phyloP scores from a whole-genome alignment of 1,140 invertebrate genomes.

The Drosophila sulfurigaster region DNA sequence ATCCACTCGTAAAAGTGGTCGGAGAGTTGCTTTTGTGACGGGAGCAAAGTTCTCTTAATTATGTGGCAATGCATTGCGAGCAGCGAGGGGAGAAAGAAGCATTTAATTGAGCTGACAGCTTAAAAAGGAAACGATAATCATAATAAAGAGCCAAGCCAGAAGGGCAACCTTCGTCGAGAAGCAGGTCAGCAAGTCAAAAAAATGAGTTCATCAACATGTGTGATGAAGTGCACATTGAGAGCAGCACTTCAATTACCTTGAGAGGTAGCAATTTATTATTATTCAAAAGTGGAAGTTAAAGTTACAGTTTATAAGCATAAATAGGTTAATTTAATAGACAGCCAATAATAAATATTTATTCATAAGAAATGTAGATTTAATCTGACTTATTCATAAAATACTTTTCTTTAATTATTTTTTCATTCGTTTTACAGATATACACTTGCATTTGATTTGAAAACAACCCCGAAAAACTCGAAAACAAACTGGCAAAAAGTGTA shows the following conservation, averaged over 20 bases:
- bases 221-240: not conserved
- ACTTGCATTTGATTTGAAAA: too few species aligned
- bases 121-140: slow-evolving; percentile 8
- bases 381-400: too few species aligned
- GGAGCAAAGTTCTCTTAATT: slow-evolving; percentile 46
- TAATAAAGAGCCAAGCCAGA: not conserved
- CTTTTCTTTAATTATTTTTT: too few species aligned
- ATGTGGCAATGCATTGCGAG: slow-evolving; percentile 31
- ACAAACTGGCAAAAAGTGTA: not conserved
- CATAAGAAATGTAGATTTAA: too few species aligned
- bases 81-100: not conserved
- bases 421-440: too few species aligned
- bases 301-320: too few species aligned
- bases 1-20: slow-evolving; percentile 9
- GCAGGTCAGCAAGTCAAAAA: not conserved
- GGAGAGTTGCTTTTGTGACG: not conserved
- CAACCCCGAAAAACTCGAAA: too few species aligned
- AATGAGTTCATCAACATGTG: not conserved
- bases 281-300: too few species aligned
- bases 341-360: too few species aligned
- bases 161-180: not conserved
- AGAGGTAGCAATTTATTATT: too few species aligned
- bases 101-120: slow-evolving; percentile 23
- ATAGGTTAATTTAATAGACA: too few species aligned
- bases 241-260: not conserved